These are phyloP conservation scores for Hydrolagus affinis DNA, from an alignment of 2,113 vertebrate species.

Conservation along the genomic window DNA sequence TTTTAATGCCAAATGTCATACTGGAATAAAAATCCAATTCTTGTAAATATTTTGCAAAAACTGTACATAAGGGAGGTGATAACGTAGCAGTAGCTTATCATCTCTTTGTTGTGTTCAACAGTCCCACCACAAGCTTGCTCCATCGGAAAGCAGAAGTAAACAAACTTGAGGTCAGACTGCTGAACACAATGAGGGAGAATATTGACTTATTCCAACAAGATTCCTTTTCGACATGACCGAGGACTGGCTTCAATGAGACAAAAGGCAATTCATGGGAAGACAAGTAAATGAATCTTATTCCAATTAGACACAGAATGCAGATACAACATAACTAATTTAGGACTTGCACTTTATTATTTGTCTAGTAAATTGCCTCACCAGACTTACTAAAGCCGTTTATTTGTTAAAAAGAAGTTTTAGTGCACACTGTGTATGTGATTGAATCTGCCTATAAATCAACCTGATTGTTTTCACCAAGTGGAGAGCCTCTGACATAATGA, in stretches of 20 bases:
- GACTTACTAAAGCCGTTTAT: background rate
- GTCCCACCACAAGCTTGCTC: background rate
- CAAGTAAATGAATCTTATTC: background rate
- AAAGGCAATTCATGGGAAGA: background rate
- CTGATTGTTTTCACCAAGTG: background rate
- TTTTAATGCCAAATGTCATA: slow-evolving; percentile 2
- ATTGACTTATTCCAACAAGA: background rate
- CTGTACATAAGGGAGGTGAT: background rate
- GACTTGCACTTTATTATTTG: too few species aligned
- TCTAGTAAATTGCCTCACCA: background rate
- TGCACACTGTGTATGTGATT: background rate
- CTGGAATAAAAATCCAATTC: background rate
- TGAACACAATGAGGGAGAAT: background rate
- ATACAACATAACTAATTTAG: too few species aligned
- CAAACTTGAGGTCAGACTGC: too few species aligned
- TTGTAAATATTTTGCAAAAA: background rate
- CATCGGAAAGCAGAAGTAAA: background rate
- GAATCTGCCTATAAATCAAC: background rate
- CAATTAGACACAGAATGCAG: background rate
- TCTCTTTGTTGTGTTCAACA: background rate
- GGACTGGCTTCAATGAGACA: background rate
- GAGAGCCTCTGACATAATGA: background rate
- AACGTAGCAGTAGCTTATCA: background rate
- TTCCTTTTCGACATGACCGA: background rate
- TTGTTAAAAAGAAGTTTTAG: background rate